Evolutionary conservation across 92 coral and sea anemone species (phyloP).

Genomic region (Epizoanthus stellaris): DNA sequence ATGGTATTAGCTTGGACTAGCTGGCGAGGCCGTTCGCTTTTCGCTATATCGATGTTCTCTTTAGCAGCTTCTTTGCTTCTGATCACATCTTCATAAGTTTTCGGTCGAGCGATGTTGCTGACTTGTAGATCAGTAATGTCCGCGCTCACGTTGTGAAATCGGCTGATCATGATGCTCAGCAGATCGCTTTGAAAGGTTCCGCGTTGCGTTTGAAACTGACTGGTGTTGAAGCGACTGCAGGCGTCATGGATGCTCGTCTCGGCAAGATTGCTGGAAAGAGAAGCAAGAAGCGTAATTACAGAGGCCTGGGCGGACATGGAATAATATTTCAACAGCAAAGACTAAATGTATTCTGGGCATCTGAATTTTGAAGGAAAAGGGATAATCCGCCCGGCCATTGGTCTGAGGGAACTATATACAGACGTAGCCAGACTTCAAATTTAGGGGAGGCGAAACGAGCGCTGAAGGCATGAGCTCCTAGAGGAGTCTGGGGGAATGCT

Average conservation of each 20-base stretch:
- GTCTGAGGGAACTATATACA: too few relatives aligned
- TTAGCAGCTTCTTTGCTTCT: conserved; percentile 84
- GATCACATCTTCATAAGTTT: conserved; percentile 75
- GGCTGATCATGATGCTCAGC: conserved; percentile 60
- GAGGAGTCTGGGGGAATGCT: too few relatives aligned
- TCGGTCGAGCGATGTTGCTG: conserved; percentile 64
- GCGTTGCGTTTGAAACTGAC: conserved; percentile 76
- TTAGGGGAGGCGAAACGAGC: too few relatives aligned
- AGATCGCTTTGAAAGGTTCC: conserved; percentile 75
- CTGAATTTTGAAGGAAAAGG: too few relatives aligned
- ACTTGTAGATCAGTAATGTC: conserved; percentile 85
- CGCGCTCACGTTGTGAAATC: conserved; percentile 68
- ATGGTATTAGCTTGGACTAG: conserved; percentile 71
- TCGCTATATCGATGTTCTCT: conserved; percentile 83
- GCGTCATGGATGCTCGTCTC: conserved; percentile 71
- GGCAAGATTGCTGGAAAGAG: conserved; percentile 53
- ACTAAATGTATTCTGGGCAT: too few relatives aligned
- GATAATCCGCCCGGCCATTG: too few relatives aligned
- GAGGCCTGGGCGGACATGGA: too few relatives aligned
- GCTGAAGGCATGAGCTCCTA: too few relatives aligned
- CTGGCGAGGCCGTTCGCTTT: conserved; percentile 80
- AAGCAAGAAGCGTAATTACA: neutral
- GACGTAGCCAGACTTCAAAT: too few relatives aligned
- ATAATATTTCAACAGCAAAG: too few relatives aligned
- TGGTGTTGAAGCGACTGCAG: conserved; percentile 84